Percentiles rank a stretch among this genome's conserved stretches.
Evolutionary conservation across 2,113 vertebrate species (phyloP).

Genomic region (Pluvianellus socialis): DNA sequence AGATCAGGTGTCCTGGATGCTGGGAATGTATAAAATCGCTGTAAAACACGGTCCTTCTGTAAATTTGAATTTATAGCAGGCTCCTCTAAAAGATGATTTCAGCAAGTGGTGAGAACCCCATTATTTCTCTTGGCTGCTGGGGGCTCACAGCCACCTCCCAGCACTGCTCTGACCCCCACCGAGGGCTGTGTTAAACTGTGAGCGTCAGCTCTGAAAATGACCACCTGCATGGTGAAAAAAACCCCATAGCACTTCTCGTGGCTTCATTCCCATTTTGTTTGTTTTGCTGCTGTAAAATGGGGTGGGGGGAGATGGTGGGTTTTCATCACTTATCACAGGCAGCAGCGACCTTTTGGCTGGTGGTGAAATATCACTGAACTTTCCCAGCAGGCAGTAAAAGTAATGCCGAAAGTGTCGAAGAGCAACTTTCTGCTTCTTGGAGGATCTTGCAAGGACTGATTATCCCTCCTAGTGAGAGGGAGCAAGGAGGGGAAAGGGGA

Average conservation of each 20-base stretch:
- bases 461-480: background rate
- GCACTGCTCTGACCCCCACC: background rate
- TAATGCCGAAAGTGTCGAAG: background rate
- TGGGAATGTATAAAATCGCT: background rate
- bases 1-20: background rate
- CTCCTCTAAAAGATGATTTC: background rate
- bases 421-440: background rate
- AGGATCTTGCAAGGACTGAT: background rate
- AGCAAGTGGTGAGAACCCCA: background rate
- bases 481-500: background rate
- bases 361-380: background rate
- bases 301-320: background rate
- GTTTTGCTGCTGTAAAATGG: background rate
- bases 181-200: background rate
- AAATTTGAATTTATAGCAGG: background rate
- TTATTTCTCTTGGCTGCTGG: background rate
- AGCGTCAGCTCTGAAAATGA: background rate
- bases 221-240: background rate
- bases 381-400: background rate
- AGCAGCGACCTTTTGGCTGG: background rate
- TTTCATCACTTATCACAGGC: background rate
- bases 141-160: too few species aligned
- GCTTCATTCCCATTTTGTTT: background rate
- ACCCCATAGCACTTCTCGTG: rapidly evolving
- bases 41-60: background rate